phyloP scores from a whole-genome alignment of 2,113 vertebrate genomes.

The Aspidoscelis tigris region DNA sequence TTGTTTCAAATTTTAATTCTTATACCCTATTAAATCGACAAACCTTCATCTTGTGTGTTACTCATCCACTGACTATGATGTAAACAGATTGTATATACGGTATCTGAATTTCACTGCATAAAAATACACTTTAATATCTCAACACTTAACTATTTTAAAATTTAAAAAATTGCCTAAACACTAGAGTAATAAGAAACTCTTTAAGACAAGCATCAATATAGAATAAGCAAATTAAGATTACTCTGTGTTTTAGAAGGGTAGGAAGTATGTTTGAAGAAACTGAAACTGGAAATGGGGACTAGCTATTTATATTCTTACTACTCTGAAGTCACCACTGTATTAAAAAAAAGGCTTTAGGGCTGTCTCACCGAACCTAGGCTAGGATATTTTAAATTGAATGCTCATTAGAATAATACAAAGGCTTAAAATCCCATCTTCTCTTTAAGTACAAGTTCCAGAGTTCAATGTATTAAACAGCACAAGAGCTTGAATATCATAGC shows the following conservation, averaged over 20 bases:
- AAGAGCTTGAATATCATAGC: too few relatives aligned
- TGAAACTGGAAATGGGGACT: too few relatives aligned
- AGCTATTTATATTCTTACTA: background rate
- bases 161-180: background rate
- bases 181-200: background rate
- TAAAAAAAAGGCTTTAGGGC: background rate
- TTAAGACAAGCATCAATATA: background rate
- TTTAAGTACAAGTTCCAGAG: background rate
- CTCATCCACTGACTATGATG: conserved; percentile 20
- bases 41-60: conserved; percentile 18
- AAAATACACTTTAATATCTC: background rate
- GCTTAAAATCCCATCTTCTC: background rate
- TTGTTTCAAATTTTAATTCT: conserved; percentile 35
- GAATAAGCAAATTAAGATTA: background rate
- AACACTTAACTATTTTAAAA: background rate
- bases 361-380: background rate
- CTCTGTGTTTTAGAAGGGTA: background rate
- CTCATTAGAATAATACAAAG: background rate
- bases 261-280: background rate
- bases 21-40: conserved; percentile 36
- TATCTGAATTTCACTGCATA: conserved; percentile 18
- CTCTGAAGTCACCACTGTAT: background rate
- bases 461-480: background rate
- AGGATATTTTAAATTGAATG: background rate
- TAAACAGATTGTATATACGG: too few relatives aligned